Evolutionary conservation across 1,140 invertebrate genomes (phyloP), one percentile per base, ranked within the genome.

Genomic region (Acromyrmex charruanus): DNA sequence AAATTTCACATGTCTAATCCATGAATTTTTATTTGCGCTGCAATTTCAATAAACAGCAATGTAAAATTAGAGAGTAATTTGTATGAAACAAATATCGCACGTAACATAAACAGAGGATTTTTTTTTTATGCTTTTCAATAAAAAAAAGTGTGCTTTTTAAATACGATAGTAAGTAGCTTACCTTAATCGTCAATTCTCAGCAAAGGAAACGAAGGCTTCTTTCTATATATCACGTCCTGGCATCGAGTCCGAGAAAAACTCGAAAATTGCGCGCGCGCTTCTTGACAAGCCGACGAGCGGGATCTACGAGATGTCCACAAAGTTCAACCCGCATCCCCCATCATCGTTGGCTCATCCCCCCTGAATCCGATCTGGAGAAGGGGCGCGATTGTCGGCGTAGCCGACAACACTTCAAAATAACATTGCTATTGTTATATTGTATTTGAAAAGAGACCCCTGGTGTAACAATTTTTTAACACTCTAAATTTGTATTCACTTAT

Each of bases 181-280:
- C 80, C 80, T 84, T 84, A 84, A 75, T 82, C 25, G 80, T 74
- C 21, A 25, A 18, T 84, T 44, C 63, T 75, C n/a, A 9, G 39
- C 12, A 51, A 82, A 51, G 9, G 18, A 18, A 31, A 58, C 31
- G 49, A 31, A 35, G 25, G 14, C 35, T 74, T 10, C n/a, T 84
- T 84, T 9, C 18, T 21, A 31, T 31, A 31, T 31, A 39, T 14
- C 39, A n/a, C 39, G 55, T 84, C 0, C 55, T 51, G 44, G 44
- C 58, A 84, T 84, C 53, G 55, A 82, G 80, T 61, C 18, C 69
- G 39, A 31, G 49, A n/a, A 21, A 28, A 84, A 84, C 80, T 75
- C 55, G 44, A 84, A 84, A 84, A 84, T 75, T 28, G 80, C 69
- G 80, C 80, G 66, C 80, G 55, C 80, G 51, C 68, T 63, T 61